phyloP scores from a whole-genome alignment of 2,797 vertebrate species.

The Poecilia gillii region DNA sequence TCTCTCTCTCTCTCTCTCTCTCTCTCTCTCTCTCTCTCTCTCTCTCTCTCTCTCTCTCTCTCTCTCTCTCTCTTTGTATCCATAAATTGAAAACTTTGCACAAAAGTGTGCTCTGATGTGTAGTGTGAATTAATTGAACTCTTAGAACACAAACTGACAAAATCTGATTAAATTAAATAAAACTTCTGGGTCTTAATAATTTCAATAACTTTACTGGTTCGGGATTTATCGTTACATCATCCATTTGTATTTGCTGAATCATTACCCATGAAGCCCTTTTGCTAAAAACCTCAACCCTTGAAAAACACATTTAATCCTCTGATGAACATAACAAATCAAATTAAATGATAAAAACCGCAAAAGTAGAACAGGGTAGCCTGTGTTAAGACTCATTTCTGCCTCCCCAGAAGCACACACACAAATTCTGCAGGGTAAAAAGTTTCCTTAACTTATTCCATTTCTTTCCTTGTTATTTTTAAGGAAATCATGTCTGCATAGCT shows the following conservation, averaged over 20 bases:
- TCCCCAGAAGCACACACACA: not conserved
- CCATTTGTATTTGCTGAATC: conserved; percentile 23
- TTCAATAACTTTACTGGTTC: conserved; percentile 14
- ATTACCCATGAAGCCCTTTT: conserved; percentile 27
- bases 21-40: no score
- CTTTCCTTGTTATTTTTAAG: conserved; percentile 27
- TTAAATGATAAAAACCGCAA: conserved; percentile 32
- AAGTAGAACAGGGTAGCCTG: conserved; percentile 24
- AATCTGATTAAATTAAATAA: conserved; percentile 30
- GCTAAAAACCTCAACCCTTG: conserved; percentile 22
- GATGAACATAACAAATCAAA: conserved; percentile 43
- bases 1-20: no score
- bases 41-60: no score
- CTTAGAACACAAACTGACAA: not conserved
- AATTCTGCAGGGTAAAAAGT: conserved; percentile 9
- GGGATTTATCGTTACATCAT: conserved; percentile 28
- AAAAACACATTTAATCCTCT: conserved; percentile 46
- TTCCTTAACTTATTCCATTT: conserved; percentile 15
- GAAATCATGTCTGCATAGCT: conserved; percentile 30
- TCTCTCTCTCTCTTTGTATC: conserved; percentile 2
- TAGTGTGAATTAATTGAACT: conserved; percentile 7
- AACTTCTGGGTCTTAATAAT: conserved; percentile 4
- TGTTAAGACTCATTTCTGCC: conserved; percentile 4
- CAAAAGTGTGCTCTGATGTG: conserved; percentile 9
- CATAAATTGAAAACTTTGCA: conserved; percentile 12